Evolutionary conservation across 2,888 invertebrate species (phyloP), one percentile per base, ranked within the genome.

Genomic region (Leptopilina myrica): DNA sequence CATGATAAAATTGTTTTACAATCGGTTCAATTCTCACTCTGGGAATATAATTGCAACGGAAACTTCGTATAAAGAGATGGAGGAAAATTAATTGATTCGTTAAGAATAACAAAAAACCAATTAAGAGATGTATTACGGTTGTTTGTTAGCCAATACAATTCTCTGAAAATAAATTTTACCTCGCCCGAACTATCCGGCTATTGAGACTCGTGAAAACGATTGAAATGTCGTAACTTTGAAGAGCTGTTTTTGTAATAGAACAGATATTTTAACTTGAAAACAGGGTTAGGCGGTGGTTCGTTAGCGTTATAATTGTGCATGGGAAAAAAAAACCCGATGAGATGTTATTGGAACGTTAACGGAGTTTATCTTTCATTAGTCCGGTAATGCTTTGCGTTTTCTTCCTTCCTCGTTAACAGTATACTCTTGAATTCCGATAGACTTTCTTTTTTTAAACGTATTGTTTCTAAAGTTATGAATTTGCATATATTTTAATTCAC

Each of bases 291-390:
- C 14, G 67, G 66, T 26, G 49, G 9, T 79, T 64, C 64, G 64
- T 56, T 76, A 78, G 40, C 65, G 33, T 49, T 43, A 62, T 69
- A 64, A 64, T 73, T 79, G 49, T 77, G 73, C 64, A 59, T 53
- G 56, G 15, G 15, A 78, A 69, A 65, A 78, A 12, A 76, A 82
- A 81, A n/a, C n/a, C 81, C 83, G 82, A 83, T 84, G 81, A 77
- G 79, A 82, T 73, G 56, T 73, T 73, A 73, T 73, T 40, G 56
- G 33, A 73, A 73, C 82, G 80, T 81, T 82, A 69, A 76, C 80
- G 78, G 79, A 84, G 84, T 84, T 85, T 84, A 81, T 82, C 82
- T 86, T 85, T 83, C 84, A 85, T 85, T 84, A 85, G 79, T 81
- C 76, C 53, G 64, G 53, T 80, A 69, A 69, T 80, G 78, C 76